Base-by-base conservation (phyloP, 2,113 vertebrate species). In the Solea senegalensis region DNA sequence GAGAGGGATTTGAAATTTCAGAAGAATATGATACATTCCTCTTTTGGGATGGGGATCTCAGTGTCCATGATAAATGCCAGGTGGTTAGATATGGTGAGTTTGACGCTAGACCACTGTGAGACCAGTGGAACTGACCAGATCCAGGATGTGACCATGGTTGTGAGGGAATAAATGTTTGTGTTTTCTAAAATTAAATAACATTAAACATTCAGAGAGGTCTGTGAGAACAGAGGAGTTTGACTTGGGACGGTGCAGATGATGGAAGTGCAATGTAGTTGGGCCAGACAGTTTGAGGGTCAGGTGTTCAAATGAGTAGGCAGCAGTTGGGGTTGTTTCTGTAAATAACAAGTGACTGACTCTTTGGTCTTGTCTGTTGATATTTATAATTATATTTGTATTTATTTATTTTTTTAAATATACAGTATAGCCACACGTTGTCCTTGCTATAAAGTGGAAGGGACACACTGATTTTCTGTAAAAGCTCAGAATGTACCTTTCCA, bases 391-490 rank as follows among this genome's bases (percentile, higher is more conserved):
- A 34, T 34, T 4, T 34, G 1, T 34, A 34, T 4, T 34, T 34
- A 34, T 34, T 2, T 34, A 34, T 34, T 34, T 4, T 34, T 34
- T 34, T 34, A 34, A 34, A 34, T 34, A 34, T 4, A 34, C 34
- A 4, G 34, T 34, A 34, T 34, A 34, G 1, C 34, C 34, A 34
- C 34, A 34, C 3, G 5, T 34, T 34, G 34, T 34, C 34, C 5
- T 34, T 34, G 9, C 45, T 5, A 1, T 1, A 0, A n/a, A 0
- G 40, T 61, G 61, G 50, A 52, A 7, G 43, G 39, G 41, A 10
- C 58, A 3, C 51, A 15, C 26, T 68, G 40, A n/a, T 40, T 51
- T 26, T 46, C 15, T 75, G 69, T 57, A 76, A 48, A 54, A 52
- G 45, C 51, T 27, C 15, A 64, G 59, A 67, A 50, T 14, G 43